phyloP scores from a whole-genome alignment of 1,140 invertebrate species.

The Samia ricini region DNA sequence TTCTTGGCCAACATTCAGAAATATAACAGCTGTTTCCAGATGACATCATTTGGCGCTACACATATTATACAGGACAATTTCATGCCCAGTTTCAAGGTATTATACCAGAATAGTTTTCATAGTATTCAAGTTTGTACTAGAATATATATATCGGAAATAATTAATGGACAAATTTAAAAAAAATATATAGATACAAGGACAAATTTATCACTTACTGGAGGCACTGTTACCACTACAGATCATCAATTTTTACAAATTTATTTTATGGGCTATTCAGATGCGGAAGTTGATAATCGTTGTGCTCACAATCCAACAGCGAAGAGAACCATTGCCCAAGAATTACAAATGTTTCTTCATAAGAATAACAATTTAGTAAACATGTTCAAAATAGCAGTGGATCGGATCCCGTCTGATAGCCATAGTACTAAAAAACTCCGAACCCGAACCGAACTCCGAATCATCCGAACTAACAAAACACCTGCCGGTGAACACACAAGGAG shows the following conservation, averaged over 20 bases:
- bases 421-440: too few relatives aligned
- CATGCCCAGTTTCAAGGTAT: background rate
- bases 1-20: conserved; percentile 36
- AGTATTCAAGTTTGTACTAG: conserved; percentile 20
- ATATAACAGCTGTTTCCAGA: conserved; percentile 26
- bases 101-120: conserved; percentile 6
- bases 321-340: conserved; percentile 42
- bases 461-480: conserved; percentile 53
- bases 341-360: conserved; percentile 55
- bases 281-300: conserved; percentile 31
- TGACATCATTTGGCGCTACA: conserved; percentile 8
- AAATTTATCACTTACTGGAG: conserved; percentile 25
- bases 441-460: too few relatives aligned
- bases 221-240: conserved; percentile 22
- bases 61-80: background rate
- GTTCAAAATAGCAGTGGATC: conserved; percentile 61
- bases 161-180: conserved; percentile 17
- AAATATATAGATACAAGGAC: conserved; percentile 25
- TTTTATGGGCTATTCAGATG: conserved; percentile 29
- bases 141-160: conserved; percentile 18
- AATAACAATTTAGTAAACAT: conserved; percentile 50
- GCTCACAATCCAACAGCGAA: conserved; percentile 34
- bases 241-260: conserved; percentile 30
- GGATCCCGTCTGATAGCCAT: conserved; percentile 54
- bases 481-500: conserved; percentile 52